Percentiles rank a stretch among this genome's conserved stretches.
Evolutionary conservation across 2,113 vertebrate genomes (phyloP).

Genomic region (Gulo gulo): DNA sequence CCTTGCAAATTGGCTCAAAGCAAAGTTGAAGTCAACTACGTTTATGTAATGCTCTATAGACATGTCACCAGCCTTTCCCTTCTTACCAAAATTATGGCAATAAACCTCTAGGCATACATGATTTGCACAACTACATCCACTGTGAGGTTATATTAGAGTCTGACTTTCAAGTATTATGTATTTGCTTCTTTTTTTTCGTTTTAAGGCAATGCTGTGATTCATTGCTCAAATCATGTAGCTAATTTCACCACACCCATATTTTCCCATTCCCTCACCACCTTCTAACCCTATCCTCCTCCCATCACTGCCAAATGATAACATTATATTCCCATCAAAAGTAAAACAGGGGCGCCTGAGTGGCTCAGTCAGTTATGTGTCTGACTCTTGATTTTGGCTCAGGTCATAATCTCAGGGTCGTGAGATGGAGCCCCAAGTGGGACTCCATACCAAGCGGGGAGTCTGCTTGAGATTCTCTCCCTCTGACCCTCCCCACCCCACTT

Average conservation of each 20-base stretch:
- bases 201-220: constrained; percentile 13
- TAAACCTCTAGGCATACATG: neutral
- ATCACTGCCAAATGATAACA: constrained; percentile 5
- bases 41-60: neutral
- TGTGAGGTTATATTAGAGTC: neutral
- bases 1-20: neutral
- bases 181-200: neutral
- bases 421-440: neutral
- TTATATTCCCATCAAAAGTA: neutral
- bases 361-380: neutral
- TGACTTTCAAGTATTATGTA: neutral
- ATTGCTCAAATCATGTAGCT: neutral
- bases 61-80: neutral
- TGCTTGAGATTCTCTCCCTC: neutral
- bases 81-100: neutral
- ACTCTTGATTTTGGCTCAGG: neutral
- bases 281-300: neutral
- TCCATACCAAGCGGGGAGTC: neutral
- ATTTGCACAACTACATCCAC: neutral
- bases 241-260: neutral
- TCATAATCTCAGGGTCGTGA: neutral
- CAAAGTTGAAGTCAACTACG: neutral
- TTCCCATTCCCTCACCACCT: neutral
- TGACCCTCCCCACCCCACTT: neutral
- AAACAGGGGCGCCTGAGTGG: neutral